A percentile compares a stretch with the other conserved stretches of the same genome.
Conservation (phyloP, 2,113 vertebrate genomes). For the Gasterosteus aculeatus region DNA sequence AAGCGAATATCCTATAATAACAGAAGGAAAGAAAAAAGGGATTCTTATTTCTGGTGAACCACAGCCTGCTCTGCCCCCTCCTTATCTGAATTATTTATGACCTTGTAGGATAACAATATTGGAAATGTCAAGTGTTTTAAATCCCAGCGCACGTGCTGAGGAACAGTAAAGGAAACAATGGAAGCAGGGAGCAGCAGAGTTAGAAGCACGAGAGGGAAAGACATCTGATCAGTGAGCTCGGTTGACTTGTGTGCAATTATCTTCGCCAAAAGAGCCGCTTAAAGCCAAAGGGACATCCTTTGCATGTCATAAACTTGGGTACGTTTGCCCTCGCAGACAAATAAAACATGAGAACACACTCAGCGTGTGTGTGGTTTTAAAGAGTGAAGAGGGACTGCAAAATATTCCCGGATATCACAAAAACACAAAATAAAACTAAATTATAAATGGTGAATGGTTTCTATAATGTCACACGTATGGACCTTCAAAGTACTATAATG, state of each 20-base stretch:
- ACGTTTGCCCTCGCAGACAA: neutral
- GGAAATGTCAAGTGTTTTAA: constrained; percentile 71
- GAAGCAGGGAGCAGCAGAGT: constrained; percentile 12
- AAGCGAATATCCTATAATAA: constrained; percentile 1
- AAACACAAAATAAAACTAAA: neutral
- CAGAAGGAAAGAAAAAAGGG: constrained; percentile 25
- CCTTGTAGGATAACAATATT: constrained; percentile 56
- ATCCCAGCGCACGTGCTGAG: constrained; percentile 51
- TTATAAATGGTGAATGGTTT: neutral
- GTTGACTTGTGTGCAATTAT: constrained; percentile 23
- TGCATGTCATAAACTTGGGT: neutral
- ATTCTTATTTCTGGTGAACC: constrained; percentile 32
- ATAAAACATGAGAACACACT: neutral
- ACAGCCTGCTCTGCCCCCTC: constrained; percentile 31
- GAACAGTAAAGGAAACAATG: constrained; percentile 41
- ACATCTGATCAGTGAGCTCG: constrained; percentile 33
- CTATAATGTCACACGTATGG: neutral
- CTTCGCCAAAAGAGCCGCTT: constrained; percentile 1
- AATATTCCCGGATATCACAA: neutral
- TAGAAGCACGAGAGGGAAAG: constrained; percentile 22
- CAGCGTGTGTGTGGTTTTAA: neutral
- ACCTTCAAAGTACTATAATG: neutral
- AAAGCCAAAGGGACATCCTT: neutral
- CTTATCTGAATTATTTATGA: constrained; percentile 75
- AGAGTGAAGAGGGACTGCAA: neutral